Base-by-base conservation (phyloP, 2,113 vertebrate genomes). In the Seriola aureovittata region DNA sequence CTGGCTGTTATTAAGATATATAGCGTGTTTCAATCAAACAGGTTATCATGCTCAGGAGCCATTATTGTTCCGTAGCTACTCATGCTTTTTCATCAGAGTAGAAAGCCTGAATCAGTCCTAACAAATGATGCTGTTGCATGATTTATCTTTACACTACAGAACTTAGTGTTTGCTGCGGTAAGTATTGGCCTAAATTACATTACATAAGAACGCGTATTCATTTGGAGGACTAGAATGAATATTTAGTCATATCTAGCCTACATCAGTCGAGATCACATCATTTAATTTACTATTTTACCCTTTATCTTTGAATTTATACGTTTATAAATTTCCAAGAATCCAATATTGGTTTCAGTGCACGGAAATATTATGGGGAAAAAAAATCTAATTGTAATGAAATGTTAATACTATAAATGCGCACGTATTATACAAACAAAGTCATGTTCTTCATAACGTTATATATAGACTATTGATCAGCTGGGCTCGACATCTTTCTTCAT, bases 1-100 rank as follows among this genome's bases (percentile, higher is more conserved):
- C 6, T 50, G 40, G 75, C 76, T 74, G 54, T 84, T 89, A 85
- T 88, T 81, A 78, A 81, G 90, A 88, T 86, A 88, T 88, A 90
- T 76, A 29, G 85, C 76, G 70, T 2, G 29, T 69, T 85, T 86
- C 81, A 78, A 78, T 89, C 90, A 82, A 55, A 42, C 40, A 21
- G 52, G 42, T 85, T 80, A 86, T 86, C 75, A 74, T 63, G 69
- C 54, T 78, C 80, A 52, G 2, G 34, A 16, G 69, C 60, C 29
- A 29, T 68, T 75, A 73, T 54, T 83, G 64, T 71, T 25, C 34
- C 14, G 11, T 62, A 80, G 67, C 59, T 59, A 29, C 72, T 11
- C 34, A 34, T 48, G 63, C 44, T 7, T 50, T 29, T 44, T 32
- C 46, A 76, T 81, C 21, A 50, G 19, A 79, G 55, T 7, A 63